These are phyloP conservation scores for Brachylomia viminalis DNA, from an alignment of 2,888 invertebrate genomes.

Conservation along the genomic window DNA sequence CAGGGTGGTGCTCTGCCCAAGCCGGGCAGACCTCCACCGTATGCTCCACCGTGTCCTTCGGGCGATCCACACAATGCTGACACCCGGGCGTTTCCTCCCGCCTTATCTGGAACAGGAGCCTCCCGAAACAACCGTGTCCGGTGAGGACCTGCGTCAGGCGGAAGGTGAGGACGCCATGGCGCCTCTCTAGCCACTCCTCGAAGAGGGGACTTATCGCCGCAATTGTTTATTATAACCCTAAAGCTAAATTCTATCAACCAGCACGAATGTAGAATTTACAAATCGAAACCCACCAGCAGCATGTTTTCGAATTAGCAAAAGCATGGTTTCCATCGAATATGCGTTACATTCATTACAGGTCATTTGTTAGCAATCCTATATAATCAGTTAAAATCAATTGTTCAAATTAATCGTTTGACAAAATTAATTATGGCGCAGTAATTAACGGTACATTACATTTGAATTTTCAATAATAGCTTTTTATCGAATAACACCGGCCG, in stretches of 20 bases:
- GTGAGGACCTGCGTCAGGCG: too few relatives aligned
- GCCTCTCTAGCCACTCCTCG: too few relatives aligned
- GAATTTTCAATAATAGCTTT: conserved; percentile 70
- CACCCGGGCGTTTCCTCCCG: too few relatives aligned
- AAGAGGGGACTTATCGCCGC: too few relatives aligned
- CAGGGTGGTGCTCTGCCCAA: too few relatives aligned
- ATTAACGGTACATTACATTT: conserved; percentile 69
- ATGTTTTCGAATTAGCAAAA: conserved; percentile 24
- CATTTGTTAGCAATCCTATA: conserved; percentile 55
- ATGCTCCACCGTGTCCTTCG: too few relatives aligned
- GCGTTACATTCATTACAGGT: conserved; percentile 20
- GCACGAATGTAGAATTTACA: neutral
- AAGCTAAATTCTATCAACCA: neutral
- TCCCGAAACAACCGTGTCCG: too few relatives aligned
- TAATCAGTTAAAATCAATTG: conserved; percentile 65
- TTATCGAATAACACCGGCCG: conserved; percentile 63
- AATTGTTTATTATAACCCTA: neutral
- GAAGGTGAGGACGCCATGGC: too few relatives aligned
- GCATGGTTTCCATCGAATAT: conserved; percentile 10
- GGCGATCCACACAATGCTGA: too few relatives aligned
- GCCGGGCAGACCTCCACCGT: too few relatives aligned
- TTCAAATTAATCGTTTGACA: conserved; percentile 60
- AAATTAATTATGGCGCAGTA: conserved; percentile 66
- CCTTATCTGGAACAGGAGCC: too few relatives aligned
- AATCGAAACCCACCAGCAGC: neutral